Percentiles rank a stretch among this genome's conserved stretches.
These are phyloP conservation scores for Apotomis capreana DNA, from an alignment of 2,888 invertebrate genomes.

Conservation along the genomic window DNA sequence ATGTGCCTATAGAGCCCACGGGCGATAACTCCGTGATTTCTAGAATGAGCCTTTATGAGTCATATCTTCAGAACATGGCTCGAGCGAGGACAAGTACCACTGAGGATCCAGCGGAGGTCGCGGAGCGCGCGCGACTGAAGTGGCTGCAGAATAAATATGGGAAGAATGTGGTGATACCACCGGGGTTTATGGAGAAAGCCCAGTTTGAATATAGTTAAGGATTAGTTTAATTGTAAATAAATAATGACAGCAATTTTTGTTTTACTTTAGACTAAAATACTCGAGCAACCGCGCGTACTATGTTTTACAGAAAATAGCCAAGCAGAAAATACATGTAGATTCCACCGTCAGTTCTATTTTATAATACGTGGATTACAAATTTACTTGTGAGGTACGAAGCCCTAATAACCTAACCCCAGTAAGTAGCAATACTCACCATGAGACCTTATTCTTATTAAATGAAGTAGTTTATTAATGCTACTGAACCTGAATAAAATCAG, in stretches of 20 bases:
- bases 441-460: no score
- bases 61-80: conserved; percentile 68
- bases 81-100: conserved; percentile 62
- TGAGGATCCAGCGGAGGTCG: conserved; percentile 46
- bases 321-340: no score
- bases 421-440: no score
- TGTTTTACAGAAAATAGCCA: no score
- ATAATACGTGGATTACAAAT: no score
- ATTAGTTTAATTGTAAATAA: conserved; percentile 21
- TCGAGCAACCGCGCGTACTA: no score
- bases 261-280: no score
- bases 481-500: no score
- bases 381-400: no score
- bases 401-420: no score
- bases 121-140: conserved; percentile 51
- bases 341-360: no score
- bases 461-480: no score
- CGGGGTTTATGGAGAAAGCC: conserved; percentile 53
- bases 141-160: conserved; percentile 58
- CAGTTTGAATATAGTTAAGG: conserved; percentile 56
- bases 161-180: conserved; percentile 54
- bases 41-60: conserved; percentile 75
- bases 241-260: background rate
- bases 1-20: conserved; percentile 72
- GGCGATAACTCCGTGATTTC: conserved; percentile 74